Percentiles rank a stretch among this genome's conserved stretches.
Evolutionary conservation across 2,888 invertebrate genomes (phyloP).

Genomic region (Drosophila mulleri): DNA sequence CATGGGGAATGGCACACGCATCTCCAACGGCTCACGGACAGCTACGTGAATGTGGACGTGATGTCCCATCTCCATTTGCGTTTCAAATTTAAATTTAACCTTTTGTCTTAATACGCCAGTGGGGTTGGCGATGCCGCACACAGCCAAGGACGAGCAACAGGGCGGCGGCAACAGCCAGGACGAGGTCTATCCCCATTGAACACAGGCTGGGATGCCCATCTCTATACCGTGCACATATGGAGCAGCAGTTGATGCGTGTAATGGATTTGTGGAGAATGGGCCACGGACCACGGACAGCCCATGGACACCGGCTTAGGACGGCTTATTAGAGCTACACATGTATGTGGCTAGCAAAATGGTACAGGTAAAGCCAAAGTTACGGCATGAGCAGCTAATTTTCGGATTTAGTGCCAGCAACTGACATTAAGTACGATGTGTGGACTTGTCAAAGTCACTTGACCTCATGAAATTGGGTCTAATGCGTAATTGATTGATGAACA

Average conservation of each 20-base stretch:
- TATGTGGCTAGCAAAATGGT: slow-evolving; percentile 39
- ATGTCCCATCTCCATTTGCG: slow-evolving; percentile 49
- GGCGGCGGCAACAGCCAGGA: slow-evolving; percentile 13
- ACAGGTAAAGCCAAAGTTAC: slow-evolving; percentile 32
- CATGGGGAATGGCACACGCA: slow-evolving; percentile 18
- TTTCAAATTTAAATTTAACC: slow-evolving; percentile 82
- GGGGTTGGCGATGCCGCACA: slow-evolving; percentile 40
- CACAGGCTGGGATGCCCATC: slow-evolving; percentile 19
- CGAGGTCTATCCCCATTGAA: slow-evolving; percentile 32
- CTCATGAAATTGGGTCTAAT: slow-evolving; percentile 35
- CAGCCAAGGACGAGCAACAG: slow-evolving; percentile 21
- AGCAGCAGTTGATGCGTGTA: slow-evolving; percentile 58
- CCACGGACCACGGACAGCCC: slow-evolving; percentile 11
- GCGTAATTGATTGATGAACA: slow-evolving; percentile 23
- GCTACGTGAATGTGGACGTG: slow-evolving; percentile 26
- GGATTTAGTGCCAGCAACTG: slow-evolving; percentile 33
- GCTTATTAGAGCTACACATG: slow-evolving; percentile 65
- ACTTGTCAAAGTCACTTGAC: slow-evolving; percentile 46
- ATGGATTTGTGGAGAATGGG: slow-evolving; percentile 41
- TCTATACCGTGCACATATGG: slow-evolving; percentile 7
- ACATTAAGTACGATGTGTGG: slow-evolving; percentile 34
- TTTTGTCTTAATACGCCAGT: slow-evolving; percentile 78
- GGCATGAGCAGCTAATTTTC: slow-evolving; percentile 54
- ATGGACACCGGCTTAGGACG: slow-evolving; percentile 66
- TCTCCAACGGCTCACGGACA: not conserved